phyloP scores from a whole-genome alignment of 2,797 vertebrate genomes.

The Pangasius larnaudii region DNA sequence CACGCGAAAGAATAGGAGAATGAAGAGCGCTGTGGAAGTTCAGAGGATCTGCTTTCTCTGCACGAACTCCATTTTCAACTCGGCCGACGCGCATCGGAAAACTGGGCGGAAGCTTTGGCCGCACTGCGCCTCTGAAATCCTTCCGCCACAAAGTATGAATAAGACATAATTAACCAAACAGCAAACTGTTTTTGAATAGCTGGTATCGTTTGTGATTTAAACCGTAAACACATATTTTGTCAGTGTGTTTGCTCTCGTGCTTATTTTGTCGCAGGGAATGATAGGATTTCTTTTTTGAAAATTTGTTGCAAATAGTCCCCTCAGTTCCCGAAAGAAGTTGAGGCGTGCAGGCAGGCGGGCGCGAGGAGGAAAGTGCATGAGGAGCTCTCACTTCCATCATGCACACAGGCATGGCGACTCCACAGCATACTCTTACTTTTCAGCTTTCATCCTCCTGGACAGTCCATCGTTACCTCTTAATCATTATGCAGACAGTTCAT shows the following conservation, averaged over 20 bases:
- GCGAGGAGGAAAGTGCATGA: conserved; percentile 58
- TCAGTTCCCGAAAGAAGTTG: conserved; percentile 82
- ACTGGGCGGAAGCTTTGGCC: conserved; percentile 85
- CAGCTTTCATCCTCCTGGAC: not conserved
- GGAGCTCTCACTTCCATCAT: conserved; percentile 25
- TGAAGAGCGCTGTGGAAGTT: conserved; percentile 69
- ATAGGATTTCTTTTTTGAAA: conserved; percentile 32
- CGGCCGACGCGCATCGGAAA: conserved; percentile 78
- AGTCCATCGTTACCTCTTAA: not conserved
- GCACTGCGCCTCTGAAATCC: conserved; percentile 74
- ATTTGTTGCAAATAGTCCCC: conserved; percentile 74
- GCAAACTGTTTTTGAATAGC: not conserved
- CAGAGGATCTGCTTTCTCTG: conserved; percentile 77
- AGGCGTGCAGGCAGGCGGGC: conserved; percentile 65
- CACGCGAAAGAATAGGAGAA: not conserved
- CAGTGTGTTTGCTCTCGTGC: fast-evolving
- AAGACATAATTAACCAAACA: conserved; percentile 41
- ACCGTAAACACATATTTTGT: not conserved
- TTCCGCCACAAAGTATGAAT: conserved; percentile 77
- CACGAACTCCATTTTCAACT: conserved; percentile 86
- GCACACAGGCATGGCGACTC: not conserved
- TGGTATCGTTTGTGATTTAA: not conserved
- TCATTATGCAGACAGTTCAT: not conserved
- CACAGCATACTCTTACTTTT: not conserved
- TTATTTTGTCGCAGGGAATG: not conserved